phyloP scores from a whole-genome alignment of 2,797 vertebrate genomes.

The Myotis planiceps region DNA sequence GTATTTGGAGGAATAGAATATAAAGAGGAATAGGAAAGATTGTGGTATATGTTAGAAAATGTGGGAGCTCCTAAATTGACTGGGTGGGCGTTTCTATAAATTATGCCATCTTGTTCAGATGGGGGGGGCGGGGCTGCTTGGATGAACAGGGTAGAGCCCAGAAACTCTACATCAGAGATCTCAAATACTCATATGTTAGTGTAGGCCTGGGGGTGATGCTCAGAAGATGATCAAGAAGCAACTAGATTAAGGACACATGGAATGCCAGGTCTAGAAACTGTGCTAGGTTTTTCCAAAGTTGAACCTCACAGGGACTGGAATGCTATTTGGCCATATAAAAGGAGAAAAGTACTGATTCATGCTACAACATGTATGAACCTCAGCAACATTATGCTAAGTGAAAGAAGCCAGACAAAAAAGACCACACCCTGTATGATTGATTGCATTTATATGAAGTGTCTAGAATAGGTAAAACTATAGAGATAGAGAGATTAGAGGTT shows the following conservation, averaged over 20 bases:
- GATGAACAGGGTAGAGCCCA: neutral
- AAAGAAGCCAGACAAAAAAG: neutral
- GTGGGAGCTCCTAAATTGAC: neutral
- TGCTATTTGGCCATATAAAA: neutral
- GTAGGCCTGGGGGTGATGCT: neutral
- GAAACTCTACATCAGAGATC: neutral
- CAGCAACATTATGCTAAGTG: neutral
- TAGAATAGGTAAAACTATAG: neutral
- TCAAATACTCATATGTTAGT: neutral
- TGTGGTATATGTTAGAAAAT: neutral
- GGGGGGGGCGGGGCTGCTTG: no score
- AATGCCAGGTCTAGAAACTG: neutral
- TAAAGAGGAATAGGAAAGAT: neutral
- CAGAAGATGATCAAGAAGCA: neutral
- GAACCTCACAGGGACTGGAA: neutral
- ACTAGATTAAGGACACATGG: neutral
- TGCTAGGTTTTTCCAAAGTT: neutral
- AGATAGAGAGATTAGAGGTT: neutral
- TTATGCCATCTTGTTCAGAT: neutral
- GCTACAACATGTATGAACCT: neutral
- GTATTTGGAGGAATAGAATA: neutral
- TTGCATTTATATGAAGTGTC: neutral
- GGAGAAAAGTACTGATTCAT: neutral
- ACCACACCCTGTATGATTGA: neutral
- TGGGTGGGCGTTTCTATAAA: neutral